Conservation (phyloP, 2,797 vertebrate genomes). For the Pogoniulus pusillus region DNA sequence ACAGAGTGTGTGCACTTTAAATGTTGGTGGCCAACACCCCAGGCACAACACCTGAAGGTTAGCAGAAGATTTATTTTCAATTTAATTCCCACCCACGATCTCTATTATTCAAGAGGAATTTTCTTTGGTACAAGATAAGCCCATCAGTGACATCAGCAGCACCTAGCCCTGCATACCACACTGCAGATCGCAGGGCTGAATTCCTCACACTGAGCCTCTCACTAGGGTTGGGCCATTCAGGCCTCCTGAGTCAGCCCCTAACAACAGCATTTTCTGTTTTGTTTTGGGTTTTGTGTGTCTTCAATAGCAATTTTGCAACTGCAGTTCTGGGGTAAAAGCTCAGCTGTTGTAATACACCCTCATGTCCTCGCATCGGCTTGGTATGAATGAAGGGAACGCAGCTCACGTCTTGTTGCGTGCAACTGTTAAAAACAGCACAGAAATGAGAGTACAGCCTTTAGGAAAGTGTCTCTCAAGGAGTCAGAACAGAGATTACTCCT, state of each 20-base stretch:
- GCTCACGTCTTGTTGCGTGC: not conserved
- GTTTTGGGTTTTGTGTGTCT: conserved; percentile 33
- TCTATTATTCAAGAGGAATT: conserved; percentile 5
- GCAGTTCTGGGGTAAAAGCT: conserved; percentile 21
- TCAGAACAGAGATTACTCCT: not conserved
- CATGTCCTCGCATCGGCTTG: not conserved
- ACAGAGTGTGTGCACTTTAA: not conserved
- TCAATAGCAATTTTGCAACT: not conserved
- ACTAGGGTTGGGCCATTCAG: not conserved
- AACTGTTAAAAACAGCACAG: not conserved
- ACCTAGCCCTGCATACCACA: conserved; percentile 45
- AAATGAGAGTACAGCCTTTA: not conserved
- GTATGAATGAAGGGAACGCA: not conserved
- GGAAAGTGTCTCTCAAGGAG: not conserved
- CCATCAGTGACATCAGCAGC: conserved; percentile 47
- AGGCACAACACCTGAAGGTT: not conserved
- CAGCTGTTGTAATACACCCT: conserved; percentile 6
- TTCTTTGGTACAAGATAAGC: conserved; percentile 40
- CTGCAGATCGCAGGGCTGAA: not conserved
- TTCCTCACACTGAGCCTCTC: conserved; percentile 34
- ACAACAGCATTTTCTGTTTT: conserved; percentile 58
- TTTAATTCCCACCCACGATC: conserved; percentile 46
- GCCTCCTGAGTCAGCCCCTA: conserved; percentile 63
- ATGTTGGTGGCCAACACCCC: conserved; percentile 7
- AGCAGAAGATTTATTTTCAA: conserved; percentile 23